A percentile compares a stretch with the other conserved stretches of the same genome.
Evolutionary conservation across 2,797 vertebrate species (phyloP).

Genomic region (Mormyrops boulengeri): DNA sequence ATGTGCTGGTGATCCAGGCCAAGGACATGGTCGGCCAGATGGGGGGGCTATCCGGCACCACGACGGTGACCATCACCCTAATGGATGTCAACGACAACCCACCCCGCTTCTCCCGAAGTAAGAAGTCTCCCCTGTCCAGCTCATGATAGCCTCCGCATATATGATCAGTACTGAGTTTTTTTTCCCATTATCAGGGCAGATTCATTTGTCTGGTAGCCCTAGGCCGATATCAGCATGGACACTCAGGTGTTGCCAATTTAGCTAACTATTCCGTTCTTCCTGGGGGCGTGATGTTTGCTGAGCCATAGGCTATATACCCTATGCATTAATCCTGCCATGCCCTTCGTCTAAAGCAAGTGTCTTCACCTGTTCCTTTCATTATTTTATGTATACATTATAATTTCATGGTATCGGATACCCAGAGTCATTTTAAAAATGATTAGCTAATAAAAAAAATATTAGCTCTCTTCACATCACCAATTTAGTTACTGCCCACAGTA

Average conservation of each 20-base stretch:
- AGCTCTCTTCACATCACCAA: neutral
- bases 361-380: neutral
- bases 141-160: neutral
- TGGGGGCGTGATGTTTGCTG: neutral
- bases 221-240: neutral
- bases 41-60: conserved; percentile 90
- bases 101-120: conserved; percentile 83
- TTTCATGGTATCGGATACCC: neutral
- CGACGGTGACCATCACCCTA: conserved; percentile 86
- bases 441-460: neutral
- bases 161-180: neutral
- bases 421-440: neutral
- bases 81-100: conserved; percentile 95
- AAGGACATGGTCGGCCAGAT: conserved; percentile 98
- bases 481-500: neutral
- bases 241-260: neutral
- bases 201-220: neutral
- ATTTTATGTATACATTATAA: neutral
- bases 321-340: neutral
- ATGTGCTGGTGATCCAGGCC: conserved; percentile 91
- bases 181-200: neutral
- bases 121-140: conserved; percentile 40
- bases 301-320: neutral
- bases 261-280: neutral
- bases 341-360: neutral